Evolutionary conservation across 2,113 vertebrate species (phyloP).

Genomic region (Apodemus speciosus): DNA sequence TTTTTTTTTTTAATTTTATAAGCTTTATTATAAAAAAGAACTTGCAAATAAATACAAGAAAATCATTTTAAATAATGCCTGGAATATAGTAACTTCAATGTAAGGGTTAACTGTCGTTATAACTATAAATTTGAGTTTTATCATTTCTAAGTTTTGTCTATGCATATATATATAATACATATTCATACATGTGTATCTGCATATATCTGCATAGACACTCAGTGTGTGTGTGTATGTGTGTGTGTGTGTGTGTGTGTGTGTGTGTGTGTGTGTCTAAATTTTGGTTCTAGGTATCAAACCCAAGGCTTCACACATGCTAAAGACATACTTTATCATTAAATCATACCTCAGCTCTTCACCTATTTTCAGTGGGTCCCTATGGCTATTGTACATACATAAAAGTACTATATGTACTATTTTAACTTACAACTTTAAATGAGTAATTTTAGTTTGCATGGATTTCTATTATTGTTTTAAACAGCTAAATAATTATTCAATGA

Average conservation of each 20-base stretch:
- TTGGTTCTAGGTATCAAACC: not conserved
- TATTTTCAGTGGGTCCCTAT: slow-evolving; percentile 38
- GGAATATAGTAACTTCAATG: slow-evolving; percentile 16
- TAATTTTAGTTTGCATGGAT: slow-evolving; percentile 53
- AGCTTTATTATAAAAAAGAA: not conserved
- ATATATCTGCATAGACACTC: not conserved
- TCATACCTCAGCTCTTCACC: not conserved
- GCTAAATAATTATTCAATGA: not conserved
- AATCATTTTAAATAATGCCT: slow-evolving; percentile 2
- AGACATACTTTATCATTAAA: not conserved
- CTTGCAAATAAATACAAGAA: not conserved
- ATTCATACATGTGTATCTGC: not conserved
- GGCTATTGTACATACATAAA: not conserved
- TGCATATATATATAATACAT: not conserved
- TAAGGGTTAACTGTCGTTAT: not conserved
- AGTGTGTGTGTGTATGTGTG: not conserved
- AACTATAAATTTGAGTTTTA: slow-evolving; percentile 15
- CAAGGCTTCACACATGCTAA: not conserved
- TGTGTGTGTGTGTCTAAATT: not conserved
- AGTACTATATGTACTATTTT: not conserved
- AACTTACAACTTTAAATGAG: slow-evolving; percentile 47
- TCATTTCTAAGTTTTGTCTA: not conserved
- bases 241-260: not conserved
- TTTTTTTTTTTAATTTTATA: not conserved
- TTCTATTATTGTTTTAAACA: slow-evolving; percentile 31